Evolutionary conservation across 2,113 vertebrate species (phyloP), one percentile per base, ranked within the genome.

Genomic region (Sakesphorus luctuosus): DNA sequence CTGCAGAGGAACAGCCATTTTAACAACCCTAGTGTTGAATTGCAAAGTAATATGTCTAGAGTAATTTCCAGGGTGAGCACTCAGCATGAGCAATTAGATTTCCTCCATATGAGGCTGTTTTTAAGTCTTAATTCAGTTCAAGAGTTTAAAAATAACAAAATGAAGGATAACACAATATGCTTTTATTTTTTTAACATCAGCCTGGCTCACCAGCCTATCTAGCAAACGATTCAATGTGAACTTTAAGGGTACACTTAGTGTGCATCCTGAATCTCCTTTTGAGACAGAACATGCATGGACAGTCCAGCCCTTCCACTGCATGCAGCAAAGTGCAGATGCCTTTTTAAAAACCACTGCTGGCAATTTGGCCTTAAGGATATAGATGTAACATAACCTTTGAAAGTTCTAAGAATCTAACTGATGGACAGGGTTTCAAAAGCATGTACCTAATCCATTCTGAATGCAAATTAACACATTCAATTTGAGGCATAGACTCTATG

Each of bases 401-500:
- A 72, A 86, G 47, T 78, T 94, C 68, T 97, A 68, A 96, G 94
- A 92, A 53, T 33, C 26, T 84, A 92, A 71, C 6, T 92, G 74
- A 35, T 80, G 49, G 46, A 40, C 71, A 80, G 33, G 29, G 31
- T 93, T 90, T 71, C 85, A 84, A 87, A 93, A 96, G 17, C 19
- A 91, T 81, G 52, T 73, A 61, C 35, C 20, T 90, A 63, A 74
- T 87, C 92, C 67, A 61, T 46, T 28, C 67, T 63, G 78, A 96
- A 63, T 47, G n/a, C 49, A 89, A 94, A 90, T 94, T 26, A 47
- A 29, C 52, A 62, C 71, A 38, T 75, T 86, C 69, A 73, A n/a
- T 74, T 91, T 87, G 61, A 36, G 79, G 24, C n/a, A 89, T 1
- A 85, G 84, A 35, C 3, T 24, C 17, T 18, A 29, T 40, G 31